Conservation (phyloP, 1,140 invertebrate genomes). For the Patella vulgata region DNA sequence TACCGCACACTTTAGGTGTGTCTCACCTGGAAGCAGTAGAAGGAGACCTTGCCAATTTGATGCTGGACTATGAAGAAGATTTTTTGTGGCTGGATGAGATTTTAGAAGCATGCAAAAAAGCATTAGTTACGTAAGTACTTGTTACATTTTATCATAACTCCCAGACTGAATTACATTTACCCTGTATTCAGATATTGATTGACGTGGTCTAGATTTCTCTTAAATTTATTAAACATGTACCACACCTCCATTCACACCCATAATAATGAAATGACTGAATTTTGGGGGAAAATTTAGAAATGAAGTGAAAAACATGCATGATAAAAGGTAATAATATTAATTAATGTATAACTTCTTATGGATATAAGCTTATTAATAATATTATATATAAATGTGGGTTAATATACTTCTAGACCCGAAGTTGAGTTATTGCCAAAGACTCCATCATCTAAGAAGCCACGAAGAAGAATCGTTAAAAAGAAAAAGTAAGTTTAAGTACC, state of each 20-base stretch:
- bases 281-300: too few relatives aligned
- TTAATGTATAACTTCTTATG: neutral
- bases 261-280: too few relatives aligned
- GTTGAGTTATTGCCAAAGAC: slow-evolving; percentile 40
- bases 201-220: too few relatives aligned
- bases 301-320: too few relatives aligned
- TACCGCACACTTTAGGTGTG: neutral
- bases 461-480: slow-evolving; percentile 9
- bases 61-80: slow-evolving; percentile 25
- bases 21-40: neutral
- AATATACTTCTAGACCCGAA: slow-evolving; percentile 8
- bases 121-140: slow-evolving; percentile 32
- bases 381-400: neutral
- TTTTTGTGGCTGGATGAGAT: slow-evolving; percentile 42
- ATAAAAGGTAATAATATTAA: neutral
- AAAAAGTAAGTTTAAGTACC: too few relatives aligned
- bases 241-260: too few relatives aligned
- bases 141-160: too few relatives aligned
- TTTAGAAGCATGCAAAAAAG: slow-evolving; percentile 29
- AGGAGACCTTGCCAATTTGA: neutral
- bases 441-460: slow-evolving; percentile 26
- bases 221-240: too few relatives aligned
- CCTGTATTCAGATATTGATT: too few relatives aligned
- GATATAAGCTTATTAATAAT: neutral
- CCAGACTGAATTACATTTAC: too few relatives aligned